Base-by-base conservation (phyloP, 2,888 invertebrate genomes). In the Caenorhabditis zanzibari region DNA sequence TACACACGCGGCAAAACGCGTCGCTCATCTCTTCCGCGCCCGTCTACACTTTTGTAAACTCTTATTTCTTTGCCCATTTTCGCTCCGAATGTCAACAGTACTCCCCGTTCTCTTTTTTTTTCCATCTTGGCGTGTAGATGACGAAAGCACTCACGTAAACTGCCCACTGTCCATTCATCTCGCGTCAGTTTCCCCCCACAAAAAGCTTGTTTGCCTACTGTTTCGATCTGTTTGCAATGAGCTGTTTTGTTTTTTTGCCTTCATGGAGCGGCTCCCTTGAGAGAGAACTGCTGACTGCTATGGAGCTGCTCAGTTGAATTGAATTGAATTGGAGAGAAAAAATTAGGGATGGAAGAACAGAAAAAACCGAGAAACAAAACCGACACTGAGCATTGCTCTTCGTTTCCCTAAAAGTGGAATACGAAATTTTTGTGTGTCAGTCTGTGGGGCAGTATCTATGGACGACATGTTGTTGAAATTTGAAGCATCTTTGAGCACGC, bases 141-240 rank as follows among this genome's bases (percentile, higher is more conserved):
- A 77, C 77, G 77, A 77, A 71, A 77, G 77, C 77, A 77, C 69
- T 77, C 77, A 77, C 77, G 77, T 77, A 77, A 69, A 77, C 71
- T 69, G 69, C 63, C 77, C 77, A 77, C 69, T 77, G 77, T 77
- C 77, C 77, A 77, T 75, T 75, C 69, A 69, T 52, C 73, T 12
- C 16, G 19, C 71, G 47, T 38, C 52, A 28, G 47, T 6, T 16
- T 14, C 19, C n/a, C 52, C 47, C 32, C 7, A 32, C 38, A 10
- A 9, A 58, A 58, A 58, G 64, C 58, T 47, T 77, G 77, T 77
- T 77, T 77, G 77, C 61, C 77, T 69, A 77, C 69, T 77, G 77
- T 77, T 77, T 77, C 77, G 69, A 77, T 77, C 41, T 77, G 77
- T 77, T 77, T 69, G 71, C 77, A 69, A 77, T 77, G 68, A 69